A percentile compares a stretch with the other conserved stretches of the same genome.
phyloP scores from a whole-genome alignment of 2,797 vertebrate species.

The Sebastes iracundus region DNA sequence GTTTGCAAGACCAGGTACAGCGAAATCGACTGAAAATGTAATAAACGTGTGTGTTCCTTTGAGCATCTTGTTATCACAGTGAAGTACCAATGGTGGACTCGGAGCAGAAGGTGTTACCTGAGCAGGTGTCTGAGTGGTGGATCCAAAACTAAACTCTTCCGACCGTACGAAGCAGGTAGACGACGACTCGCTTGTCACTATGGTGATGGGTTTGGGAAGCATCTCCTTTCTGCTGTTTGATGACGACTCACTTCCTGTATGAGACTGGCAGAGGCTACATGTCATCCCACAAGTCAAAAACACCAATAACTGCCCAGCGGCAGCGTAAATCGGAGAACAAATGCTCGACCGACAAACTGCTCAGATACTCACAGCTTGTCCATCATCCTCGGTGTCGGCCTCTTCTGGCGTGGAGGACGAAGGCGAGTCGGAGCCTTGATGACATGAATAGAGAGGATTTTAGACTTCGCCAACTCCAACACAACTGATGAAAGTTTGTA shows the following conservation, averaged over 20 bases:
- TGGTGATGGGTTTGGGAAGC: constrained; percentile 87
- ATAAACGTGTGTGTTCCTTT: neutral
- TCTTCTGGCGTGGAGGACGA: constrained; percentile 86
- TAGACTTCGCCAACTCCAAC: neutral
- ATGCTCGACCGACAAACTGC: neutral
- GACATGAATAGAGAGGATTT: constrained; percentile 33
- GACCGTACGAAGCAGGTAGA: constrained; percentile 86
- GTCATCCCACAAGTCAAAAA: constrained; percentile 63
- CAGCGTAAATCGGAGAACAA: neutral
- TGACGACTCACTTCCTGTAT: constrained; percentile 93
- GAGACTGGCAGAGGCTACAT: constrained; percentile 84
- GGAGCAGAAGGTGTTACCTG: constrained; percentile 71
- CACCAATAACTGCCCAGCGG: neutral
- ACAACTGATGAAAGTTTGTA: neutral
- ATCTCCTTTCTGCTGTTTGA: constrained; percentile 93
- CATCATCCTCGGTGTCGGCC: constrained; percentile 85
- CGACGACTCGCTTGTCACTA: constrained; percentile 90
- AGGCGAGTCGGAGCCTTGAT: constrained; percentile 82
- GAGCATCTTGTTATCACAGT: neutral
- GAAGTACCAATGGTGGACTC: neutral
- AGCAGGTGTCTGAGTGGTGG: constrained; percentile 82
- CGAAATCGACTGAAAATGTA: neutral
- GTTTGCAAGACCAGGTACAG: neutral
- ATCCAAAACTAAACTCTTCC: constrained; percentile 83
- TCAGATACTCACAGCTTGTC: constrained; percentile 83